Evolutionary conservation across 2,888 invertebrate genomes (phyloP).

Genomic region (Pandemis corylana): DNA sequence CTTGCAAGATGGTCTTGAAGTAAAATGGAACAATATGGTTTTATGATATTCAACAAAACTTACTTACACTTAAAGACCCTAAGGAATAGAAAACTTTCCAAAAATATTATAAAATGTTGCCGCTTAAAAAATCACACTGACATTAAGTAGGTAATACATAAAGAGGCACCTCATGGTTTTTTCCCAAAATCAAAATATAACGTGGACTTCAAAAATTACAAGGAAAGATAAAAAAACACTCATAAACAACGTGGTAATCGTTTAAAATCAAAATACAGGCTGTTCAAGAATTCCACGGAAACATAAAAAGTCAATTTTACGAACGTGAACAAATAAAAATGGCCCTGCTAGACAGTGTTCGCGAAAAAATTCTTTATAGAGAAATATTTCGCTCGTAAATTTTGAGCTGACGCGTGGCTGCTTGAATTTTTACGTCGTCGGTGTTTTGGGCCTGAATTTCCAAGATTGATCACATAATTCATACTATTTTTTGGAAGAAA

Average conservation of each 20-base stretch:
- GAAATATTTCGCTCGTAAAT: constrained; percentile 25
- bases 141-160: too few relatives aligned
- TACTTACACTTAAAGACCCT: too few relatives aligned
- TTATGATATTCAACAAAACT: too few relatives aligned
- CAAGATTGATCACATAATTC: constrained; percentile 3
- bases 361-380: constrained; percentile 8
- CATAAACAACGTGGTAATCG: not conserved
- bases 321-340: constrained; percentile 18
- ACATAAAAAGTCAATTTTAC: constrained; percentile 26
- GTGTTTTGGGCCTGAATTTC: constrained; percentile 2
- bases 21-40: not conserved
- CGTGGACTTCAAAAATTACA: too few relatives aligned
- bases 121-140: too few relatives aligned
- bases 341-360: constrained; percentile 1
- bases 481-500: not conserved
- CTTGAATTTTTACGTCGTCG: constrained; percentile 18
- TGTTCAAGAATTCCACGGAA: constrained; percentile 7
- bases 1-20: not conserved
- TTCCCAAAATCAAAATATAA: too few relatives aligned
- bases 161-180: too few relatives aligned
- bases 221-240: not conserved
- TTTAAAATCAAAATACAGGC: not conserved
- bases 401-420: constrained; percentile 10
- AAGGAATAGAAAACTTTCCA: too few relatives aligned
- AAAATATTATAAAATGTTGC: too few relatives aligned